Evolutionary conservation across 1,140 invertebrate species (phyloP).

Genomic region (Pentalonia nigronervosa): DNA sequence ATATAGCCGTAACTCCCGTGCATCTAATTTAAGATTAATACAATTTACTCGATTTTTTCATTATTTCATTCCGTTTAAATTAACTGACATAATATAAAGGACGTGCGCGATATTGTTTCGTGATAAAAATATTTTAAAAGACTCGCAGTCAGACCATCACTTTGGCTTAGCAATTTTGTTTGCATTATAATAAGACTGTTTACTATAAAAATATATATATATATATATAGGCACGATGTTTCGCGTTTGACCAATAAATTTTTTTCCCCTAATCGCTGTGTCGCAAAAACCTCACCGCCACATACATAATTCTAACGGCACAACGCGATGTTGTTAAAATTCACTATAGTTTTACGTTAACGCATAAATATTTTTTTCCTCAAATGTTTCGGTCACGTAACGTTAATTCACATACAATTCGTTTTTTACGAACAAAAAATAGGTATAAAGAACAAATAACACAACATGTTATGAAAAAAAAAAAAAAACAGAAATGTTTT

Average conservation of each 20-base stretch:
- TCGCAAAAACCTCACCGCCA: too few relatives aligned
- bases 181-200: not conserved
- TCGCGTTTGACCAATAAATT: not conserved
- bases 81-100: not conserved
- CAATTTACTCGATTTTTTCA: not conserved
- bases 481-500: not conserved
- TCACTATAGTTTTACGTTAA: not conserved
- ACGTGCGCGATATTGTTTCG: not conserved
- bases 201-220: too few relatives aligned
- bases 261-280: not conserved
- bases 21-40: slow-evolving; percentile 14
- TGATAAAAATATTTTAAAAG: not conserved
- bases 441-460: not conserved
- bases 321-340: not conserved
- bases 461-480: not conserved
- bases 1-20: not conserved
- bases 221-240: not conserved
- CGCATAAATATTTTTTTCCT: not conserved
- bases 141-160: not conserved
- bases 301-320: not conserved
- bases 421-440: not conserved
- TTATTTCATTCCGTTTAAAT: not conserved
- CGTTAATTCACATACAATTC: not conserved
- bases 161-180: not conserved
- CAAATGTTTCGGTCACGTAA: not conserved